Base-by-base conservation (phyloP, 2,888 invertebrate species). In the Hylaea fasciaria region DNA sequence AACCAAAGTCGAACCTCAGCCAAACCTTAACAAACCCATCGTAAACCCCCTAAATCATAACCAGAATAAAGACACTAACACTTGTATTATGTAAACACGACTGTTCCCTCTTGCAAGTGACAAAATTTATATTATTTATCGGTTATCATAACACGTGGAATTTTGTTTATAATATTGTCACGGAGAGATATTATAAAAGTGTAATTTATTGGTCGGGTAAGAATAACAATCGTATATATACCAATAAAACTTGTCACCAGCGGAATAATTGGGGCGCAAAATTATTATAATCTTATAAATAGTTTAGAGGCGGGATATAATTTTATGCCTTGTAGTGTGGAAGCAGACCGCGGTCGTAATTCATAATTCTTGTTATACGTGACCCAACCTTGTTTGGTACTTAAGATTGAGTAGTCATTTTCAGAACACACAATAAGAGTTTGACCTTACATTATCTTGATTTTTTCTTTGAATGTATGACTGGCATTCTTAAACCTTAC, bases 251-350 rank as follows among this genome's bases (percentile, higher is more conserved):
- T 83, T 91, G 91, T 91, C 91, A 85, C 83, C 85, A 70, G 67
- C 68, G 76, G 79, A 89, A 91, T 92, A 91, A 91, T 91, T 91
- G 91, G 91, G 81, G 82, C 85, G 77, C 82, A 83, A 86, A 91
- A 89, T 90, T 90, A 91, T 91, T 88, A 89, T 89, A 87, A 85
- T 91, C 86, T 84, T 89, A 89, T 89, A 91, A 91, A 91, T 91
- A 91, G 91, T 91, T 90, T 89, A 87, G 82, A 83, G 85, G 82
- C 83, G 82, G 80, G 78, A 79, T 81, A 85, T 89, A 83, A 88
- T 90, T 89, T 89, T 87, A 88, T 86, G 80, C 63, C 76, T 76
- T 85, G 87, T 86, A 85, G 77, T 80, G 78, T 77, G 81, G 77
- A 81, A 83, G 81, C 89, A 86, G 84, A 82, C 86, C 77, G 72